Percentiles rank a stretch among this genome's conserved stretches.
These are phyloP conservation scores for Embiotoca jacksoni DNA, from an alignment of 2,113 vertebrate species.

Conservation along the genomic window DNA sequence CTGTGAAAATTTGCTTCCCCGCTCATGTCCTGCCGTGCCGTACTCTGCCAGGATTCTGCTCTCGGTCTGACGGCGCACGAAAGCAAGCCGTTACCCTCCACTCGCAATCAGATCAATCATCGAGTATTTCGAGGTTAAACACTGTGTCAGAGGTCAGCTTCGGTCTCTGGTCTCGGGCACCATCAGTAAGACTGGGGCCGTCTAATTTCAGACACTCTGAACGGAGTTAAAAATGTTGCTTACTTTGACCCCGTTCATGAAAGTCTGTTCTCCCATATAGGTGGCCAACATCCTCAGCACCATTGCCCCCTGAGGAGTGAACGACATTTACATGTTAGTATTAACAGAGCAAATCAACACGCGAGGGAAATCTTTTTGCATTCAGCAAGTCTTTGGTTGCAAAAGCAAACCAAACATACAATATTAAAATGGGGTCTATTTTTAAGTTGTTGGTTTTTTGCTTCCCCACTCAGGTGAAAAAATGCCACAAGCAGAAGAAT, in stretches of 20 bases:
- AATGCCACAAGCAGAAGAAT: too few relatives aligned
- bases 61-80: too few relatives aligned
- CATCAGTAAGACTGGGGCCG: too few relatives aligned
- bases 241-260: slow-evolving; percentile 75
- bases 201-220: background rate
- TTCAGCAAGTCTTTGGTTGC: background rate
- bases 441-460: background rate
- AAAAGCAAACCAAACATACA: background rate
- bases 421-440: background rate
- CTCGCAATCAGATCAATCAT: too few relatives aligned
- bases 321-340: slow-evolving; percentile 6
- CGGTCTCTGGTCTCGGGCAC: too few relatives aligned
- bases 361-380: too few relatives aligned
- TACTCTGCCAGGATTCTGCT: too few relatives aligned
- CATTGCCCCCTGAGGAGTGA: slow-evolving; percentile 70
- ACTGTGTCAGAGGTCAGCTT: too few relatives aligned
- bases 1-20: background rate
- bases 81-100: too few relatives aligned
- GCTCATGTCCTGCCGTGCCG: background rate
- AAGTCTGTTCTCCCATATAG: slow-evolving; percentile 45
- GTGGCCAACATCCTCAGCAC: slow-evolving; percentile 82
- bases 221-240: slow-evolving; percentile 26
- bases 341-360: background rate
- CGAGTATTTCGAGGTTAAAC: too few relatives aligned
- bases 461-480: too few relatives aligned